A percentile compares a stretch with the other conserved stretches of the same genome.
Conservation (phyloP, 1,140 invertebrate species). For the Drosophila gunungcola region DNA sequence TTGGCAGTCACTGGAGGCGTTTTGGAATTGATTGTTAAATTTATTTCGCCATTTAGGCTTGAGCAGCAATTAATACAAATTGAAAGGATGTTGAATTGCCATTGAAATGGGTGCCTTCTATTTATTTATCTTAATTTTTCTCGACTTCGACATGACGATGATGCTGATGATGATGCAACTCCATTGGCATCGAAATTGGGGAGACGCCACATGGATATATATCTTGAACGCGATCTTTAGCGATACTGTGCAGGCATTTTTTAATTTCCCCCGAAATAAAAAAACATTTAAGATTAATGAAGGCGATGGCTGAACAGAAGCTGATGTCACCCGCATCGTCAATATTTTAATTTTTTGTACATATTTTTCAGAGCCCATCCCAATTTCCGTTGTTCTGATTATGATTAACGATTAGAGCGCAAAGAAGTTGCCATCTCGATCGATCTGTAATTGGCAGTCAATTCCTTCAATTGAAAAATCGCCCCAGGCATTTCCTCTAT, state of each 20-base stretch:
- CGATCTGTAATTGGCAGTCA: constrained; percentile 20
- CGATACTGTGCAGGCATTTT: constrained; percentile 47
- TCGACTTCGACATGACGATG: constrained; percentile 17
- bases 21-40: constrained; percentile 34
- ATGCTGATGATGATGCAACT: constrained; percentile 34
- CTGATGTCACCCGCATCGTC: constrained; percentile 49
- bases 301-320: constrained; percentile 25
- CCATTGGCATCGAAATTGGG: constrained; percentile 28
- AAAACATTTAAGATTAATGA: constrained; percentile 50
- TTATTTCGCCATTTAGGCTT: constrained; percentile 35
- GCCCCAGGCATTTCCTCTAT: constrained; percentile 11
- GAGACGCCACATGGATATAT: constrained; percentile 21
- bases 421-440: not conserved
- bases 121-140: constrained; percentile 16
- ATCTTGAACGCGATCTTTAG: constrained; percentile 12
- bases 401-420: constrained; percentile 35
- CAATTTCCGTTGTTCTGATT: constrained; percentile 8
- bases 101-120: constrained; percentile 31
- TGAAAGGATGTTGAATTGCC: constrained; percentile 33
- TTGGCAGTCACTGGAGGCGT: constrained; percentile 36
- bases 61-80: constrained; percentile 41
- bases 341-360: constrained; percentile 16
- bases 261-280: constrained; percentile 70
- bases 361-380: constrained; percentile 9
- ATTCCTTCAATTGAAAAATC: constrained; percentile 29